Percentiles rank a stretch among this genome's conserved stretches.
Evolutionary conservation across 2,888 invertebrate genomes (phyloP).

Genomic region (Stenodema calcarata): DNA sequence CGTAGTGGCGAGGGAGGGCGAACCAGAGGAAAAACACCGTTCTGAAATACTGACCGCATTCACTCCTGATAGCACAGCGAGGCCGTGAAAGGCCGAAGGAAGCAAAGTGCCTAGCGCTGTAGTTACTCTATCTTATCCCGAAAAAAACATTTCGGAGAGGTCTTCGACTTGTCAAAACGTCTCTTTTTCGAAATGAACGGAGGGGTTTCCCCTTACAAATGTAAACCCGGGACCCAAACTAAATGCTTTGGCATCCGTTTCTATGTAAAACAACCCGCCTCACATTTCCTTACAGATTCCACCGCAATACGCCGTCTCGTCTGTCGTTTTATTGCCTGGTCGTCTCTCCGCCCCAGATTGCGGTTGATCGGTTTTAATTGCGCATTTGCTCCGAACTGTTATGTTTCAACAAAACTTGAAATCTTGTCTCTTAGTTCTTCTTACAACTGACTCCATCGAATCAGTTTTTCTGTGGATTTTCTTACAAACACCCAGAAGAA

Average conservation of each 20-base stretch:
- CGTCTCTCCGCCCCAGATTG: background rate
- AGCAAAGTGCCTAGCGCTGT: conserved; percentile 38
- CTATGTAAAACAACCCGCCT: conserved; percentile 30
- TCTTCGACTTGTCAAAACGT: background rate
- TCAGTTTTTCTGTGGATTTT: no score
- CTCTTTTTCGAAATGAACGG: background rate
- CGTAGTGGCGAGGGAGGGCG: background rate
- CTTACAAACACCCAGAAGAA: no score
- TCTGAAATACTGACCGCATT: background rate
- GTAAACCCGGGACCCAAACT: background rate
- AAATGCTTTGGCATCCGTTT: conserved; percentile 41
- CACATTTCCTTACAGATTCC: conserved; percentile 34
- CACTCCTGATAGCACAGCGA: background rate
- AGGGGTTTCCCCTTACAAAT: background rate
- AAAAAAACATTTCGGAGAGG: background rate
- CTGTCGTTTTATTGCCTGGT: background rate
- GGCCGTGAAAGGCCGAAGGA: background rate
- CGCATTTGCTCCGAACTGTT: background rate
- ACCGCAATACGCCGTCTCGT: background rate
- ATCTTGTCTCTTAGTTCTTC: no score
- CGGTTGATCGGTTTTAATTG: background rate
- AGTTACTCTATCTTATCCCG: conserved; percentile 42
- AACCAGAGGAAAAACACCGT: background rate
- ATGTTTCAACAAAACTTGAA: no score
- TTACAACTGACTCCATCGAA: no score